Base-by-base conservation (phyloP, 1,140 invertebrate genomes). In the Medauroidea extradentata region DNA sequence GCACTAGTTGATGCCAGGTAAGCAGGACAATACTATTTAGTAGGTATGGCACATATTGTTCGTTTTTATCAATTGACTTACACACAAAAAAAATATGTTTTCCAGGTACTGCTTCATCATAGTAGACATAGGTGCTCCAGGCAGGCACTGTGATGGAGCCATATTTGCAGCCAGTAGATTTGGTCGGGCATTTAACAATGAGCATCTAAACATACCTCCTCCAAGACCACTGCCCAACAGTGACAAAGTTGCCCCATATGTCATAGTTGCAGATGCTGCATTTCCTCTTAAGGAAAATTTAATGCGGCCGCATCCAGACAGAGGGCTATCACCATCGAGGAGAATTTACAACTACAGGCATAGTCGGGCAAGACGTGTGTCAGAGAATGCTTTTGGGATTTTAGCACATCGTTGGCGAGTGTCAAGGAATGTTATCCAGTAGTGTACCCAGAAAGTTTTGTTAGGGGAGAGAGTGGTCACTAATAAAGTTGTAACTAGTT, bases 281-380 rank as follows among this genome's bases (percentile, higher is more conserved):
- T 81, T 80, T 66, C 65, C 72, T 46, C 65, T 78, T 25, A 65
- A 60, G 29, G 23, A 48, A 46, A 71, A 72, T 57, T 57, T 80
- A 51, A 76, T 81, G 74, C 65, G 71, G 53, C 75, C 78, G 48
- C 80, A 71, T 65, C 70, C 72, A 34, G 61, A 68, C 18, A 62
- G 63, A 48, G 16, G 65, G 25, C 53, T 74, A 42, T 53, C 63
- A 43, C 38, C 69, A 23, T 52, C 69, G 44, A 68, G 77, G 63
- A 67, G 65, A 63, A 71, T 77, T 57, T 79, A 75, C 59, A 79
- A 80, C 60, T 79, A 78, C 56, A 57, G 77, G 50, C 58, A 76
- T 38, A 73, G 69, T 19, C 60, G 72, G 46, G 71, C 71, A 21
- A 62, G 76, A 60, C 63, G 70, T 53, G 67, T 71, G 18, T 61